A percentile compares a stretch with the other conserved stretches of the same genome.
phyloP scores from a whole-genome alignment of 2,888 invertebrate species.

The Dasypogon diadema region DNA sequence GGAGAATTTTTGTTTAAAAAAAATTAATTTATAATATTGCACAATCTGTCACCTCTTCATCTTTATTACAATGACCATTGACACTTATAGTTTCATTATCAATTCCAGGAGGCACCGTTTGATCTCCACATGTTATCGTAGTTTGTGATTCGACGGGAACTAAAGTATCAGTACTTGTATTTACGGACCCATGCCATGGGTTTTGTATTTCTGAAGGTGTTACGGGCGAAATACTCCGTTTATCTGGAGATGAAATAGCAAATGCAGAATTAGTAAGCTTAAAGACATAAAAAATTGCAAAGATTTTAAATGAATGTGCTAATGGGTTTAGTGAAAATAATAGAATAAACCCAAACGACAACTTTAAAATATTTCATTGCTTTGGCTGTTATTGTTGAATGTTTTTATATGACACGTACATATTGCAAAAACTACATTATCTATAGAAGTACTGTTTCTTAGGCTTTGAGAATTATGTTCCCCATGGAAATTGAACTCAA shows the following conservation, averaged over 20 bases:
- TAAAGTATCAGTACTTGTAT: slow-evolving; percentile 72
- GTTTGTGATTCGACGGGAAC: slow-evolving; percentile 63
- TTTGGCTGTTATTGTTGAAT: too few relatives aligned
- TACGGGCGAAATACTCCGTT: slow-evolving; percentile 53
- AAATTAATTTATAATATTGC: neutral
- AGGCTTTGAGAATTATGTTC: too few relatives aligned
- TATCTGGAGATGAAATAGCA: slow-evolving; percentile 55
- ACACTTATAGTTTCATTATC: neutral
- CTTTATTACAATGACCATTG: slow-evolving; percentile 4
- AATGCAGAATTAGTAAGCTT: too few relatives aligned
- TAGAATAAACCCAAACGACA: too few relatives aligned
- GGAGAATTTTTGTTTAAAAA: neutral
- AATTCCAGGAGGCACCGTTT: slow-evolving; percentile 40
- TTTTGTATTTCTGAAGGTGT: slow-evolving; percentile 56
- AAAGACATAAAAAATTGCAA: too few relatives aligned
- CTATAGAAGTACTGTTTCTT: too few relatives aligned
- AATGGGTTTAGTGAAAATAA: too few relatives aligned
- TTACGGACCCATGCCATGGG: slow-evolving; percentile 64
- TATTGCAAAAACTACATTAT: too few relatives aligned
- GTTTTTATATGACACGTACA: too few relatives aligned
- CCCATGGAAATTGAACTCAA: too few relatives aligned
- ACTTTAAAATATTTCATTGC: too few relatives aligned
- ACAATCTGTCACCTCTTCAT: slow-evolving; percentile 16
- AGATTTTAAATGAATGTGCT: too few relatives aligned
- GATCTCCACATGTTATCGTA: slow-evolving; percentile 23